Base-by-base conservation (phyloP, 1,140 invertebrate genomes). In the Temnothorax longispinosus region DNA sequence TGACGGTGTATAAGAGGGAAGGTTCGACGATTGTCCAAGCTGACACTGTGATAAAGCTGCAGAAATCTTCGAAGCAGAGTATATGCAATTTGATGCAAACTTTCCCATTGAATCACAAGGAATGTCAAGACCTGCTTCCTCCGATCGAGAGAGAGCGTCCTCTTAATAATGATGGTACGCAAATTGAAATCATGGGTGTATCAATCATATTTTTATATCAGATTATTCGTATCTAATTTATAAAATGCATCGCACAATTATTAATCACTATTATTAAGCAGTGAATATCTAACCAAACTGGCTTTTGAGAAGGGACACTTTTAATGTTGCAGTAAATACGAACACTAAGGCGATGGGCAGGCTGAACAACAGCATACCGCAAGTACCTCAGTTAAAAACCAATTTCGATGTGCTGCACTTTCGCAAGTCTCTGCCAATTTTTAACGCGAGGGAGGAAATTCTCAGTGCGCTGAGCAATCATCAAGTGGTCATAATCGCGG, bases 1-100 rank as follows among this genome's bases (percentile, higher is more conserved):
- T 98, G 72, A 98, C 97, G 38, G 97, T 98, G 18, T 97, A 97
- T 86, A 98, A 98, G 94, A 96, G 97, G 86, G 96, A 97, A 89
- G 97, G 96, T 2, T 97, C 97, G 2, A 97, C 96, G 1, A 97
- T 97, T 75, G 96, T 97, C 6, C 96, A 97, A 92, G 96, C 96
- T 90, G 97, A 97, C 95, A 97, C 97, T n/a, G 94, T 96, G 52
- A 96, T 98, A 58, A 96, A 97, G 74, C 92, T 98, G 60, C 96
- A 96, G 76, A 96, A 96, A 1, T 94, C 96, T 58, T 97, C 97
- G 38, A 95, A 96, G 72, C 96, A 97, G 67, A 96, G 96, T 84
- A 96, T 97, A 71, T 94, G 95, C 35, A 95, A 91, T 88, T 94
- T 97, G 35, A 93, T 97, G 50, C 96, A 97, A 87, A 96, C 96